phyloP scores from a whole-genome alignment of 2,797 vertebrate genomes.

The Alauda arvensis region DNA sequence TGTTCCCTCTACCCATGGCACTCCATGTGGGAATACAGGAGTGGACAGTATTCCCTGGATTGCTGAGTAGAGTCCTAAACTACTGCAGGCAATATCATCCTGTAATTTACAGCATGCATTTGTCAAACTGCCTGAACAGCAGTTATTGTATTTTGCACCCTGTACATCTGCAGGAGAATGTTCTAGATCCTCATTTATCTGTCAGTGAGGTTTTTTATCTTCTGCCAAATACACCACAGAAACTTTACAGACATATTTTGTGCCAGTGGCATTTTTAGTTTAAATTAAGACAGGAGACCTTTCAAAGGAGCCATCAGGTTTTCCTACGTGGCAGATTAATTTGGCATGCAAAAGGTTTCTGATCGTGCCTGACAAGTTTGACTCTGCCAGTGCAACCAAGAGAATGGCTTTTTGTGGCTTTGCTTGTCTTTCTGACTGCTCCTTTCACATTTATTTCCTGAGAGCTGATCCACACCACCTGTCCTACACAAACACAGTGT shows the following conservation, averaged over 20 bases:
- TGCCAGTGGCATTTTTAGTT: not conserved
- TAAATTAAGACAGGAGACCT: not conserved
- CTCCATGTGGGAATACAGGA: rapidly evolving
- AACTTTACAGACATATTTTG: not conserved
- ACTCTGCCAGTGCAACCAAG: not conserved
- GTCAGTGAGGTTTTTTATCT: not conserved
- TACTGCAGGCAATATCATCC: not conserved
- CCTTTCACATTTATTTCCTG: not conserved
- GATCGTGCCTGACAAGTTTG: not conserved
- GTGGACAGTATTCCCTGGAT: not conserved
- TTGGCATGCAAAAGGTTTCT: not conserved
- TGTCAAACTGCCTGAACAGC: not conserved
- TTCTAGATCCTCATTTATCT: not conserved
- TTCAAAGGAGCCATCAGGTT: not conserved
- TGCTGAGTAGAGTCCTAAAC: not conserved
- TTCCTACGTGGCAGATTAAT: not conserved
- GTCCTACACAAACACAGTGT: not conserved
- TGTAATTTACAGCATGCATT: not conserved
- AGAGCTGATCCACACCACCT: not conserved
- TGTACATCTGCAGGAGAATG: not conserved
- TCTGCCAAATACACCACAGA: not conserved
- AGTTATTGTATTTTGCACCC: not conserved
- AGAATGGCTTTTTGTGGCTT: not conserved
- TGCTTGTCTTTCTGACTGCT: not conserved
- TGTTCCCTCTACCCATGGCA: not conserved